Evolutionary conservation across 2,113 vertebrate genomes (phyloP).

Genomic region (Percina caprodes): DNA sequence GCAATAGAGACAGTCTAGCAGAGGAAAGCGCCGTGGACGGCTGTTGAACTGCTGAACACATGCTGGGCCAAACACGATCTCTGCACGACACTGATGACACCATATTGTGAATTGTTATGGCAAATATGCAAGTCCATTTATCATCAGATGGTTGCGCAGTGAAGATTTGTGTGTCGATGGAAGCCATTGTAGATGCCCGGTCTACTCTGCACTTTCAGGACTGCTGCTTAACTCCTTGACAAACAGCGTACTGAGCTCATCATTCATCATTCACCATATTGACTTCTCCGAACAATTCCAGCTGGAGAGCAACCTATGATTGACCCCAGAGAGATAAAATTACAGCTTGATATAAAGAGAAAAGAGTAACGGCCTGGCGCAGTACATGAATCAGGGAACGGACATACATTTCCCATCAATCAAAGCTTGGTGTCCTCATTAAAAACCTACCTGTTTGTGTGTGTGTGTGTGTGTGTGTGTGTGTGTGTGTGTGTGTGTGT

Average conservation of each 20-base stretch:
- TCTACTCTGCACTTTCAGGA: constrained; percentile 8
- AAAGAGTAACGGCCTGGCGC: constrained; percentile 43
- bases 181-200: background rate
- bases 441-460: constrained; percentile 36
- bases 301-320: constrained; percentile 37
- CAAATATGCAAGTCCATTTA: constrained; percentile 26
- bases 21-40: background rate
- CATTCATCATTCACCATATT: constrained; percentile 48
- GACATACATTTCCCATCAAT: constrained; percentile 55
- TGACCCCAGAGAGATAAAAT: constrained; percentile 61
- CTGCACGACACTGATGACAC: constrained; percentile 30
- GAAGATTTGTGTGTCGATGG: constrained; percentile 29
- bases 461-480: constrained; percentile 23
- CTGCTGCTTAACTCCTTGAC: constrained; percentile 34
- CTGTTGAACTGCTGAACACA: constrained; percentile 17
- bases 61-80: constrained; percentile 8
- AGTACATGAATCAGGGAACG: constrained; percentile 38
- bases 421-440: constrained; percentile 57
- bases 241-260: constrained; percentile 27
- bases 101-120: constrained; percentile 12
- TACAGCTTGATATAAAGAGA: constrained; percentile 52
- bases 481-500: constrained; percentile 22
- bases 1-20: background rate
- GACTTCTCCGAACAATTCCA: constrained; percentile 38
- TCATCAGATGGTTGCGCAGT: background rate